Base-by-base conservation (phyloP, 2,888 invertebrate genomes). In the Parasteatoda lunata region DNA sequence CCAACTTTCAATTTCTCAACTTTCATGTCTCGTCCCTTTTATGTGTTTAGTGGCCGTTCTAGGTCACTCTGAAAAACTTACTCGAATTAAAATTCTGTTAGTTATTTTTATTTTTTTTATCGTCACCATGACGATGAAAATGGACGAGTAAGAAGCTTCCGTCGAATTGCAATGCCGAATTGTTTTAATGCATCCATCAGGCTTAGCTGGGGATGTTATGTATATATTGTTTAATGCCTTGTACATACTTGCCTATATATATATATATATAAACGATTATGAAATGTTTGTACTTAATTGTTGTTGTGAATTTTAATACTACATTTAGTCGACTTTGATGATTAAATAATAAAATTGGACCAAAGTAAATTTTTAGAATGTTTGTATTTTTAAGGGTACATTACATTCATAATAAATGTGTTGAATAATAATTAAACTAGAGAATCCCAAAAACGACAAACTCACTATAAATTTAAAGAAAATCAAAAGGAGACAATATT, bases 131-230 rank as follows among this genome's bases (percentile, higher is more conserved):
- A 13, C 9, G 59, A n/a, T 59, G 59, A 70, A 76, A 64, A 80
- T 52, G 68, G 73, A 70, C 66, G 85, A 86, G 85, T 86, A 80
- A 86, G 76, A n/a, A 86, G 77, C 80, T 86, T 86, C 85, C 85
- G 85, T 86, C 85, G 85, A 86, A 86, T 76, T 80, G 80, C 76
- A 86, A 86, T 86, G 80, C 85, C 85, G 85, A 86, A 86, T 86
- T 86, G 80, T 86, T 86, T 86, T 86, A 86, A 86, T 80, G 80
- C 80, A 86, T 86, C 70, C 77, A 66, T 70, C 85, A 86, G 85
- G 68, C 71, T n/a, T 86, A 81, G 80, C 85, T 86, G 85, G 80
- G 80, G 80, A 71, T 70, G 70, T 77, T 81, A 70, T 86, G 85
- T 86, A 86, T 49, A 86, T 86, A 86, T 51, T 86, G 85, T 86